Evolutionary conservation across 2,888 invertebrate species (phyloP).

Genomic region (Formica aserva): DNA sequence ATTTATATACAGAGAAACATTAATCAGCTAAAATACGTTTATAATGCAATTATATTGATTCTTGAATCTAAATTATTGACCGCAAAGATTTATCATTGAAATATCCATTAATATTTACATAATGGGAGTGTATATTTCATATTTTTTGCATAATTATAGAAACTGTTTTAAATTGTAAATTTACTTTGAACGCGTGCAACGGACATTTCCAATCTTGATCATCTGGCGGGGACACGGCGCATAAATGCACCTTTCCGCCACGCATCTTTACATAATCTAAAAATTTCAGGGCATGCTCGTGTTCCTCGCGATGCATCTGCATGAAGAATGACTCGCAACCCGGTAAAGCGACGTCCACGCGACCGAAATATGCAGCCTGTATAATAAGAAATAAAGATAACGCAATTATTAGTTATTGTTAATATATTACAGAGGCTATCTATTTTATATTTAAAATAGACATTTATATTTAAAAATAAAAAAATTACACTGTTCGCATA

Average conservation of each 20-base stretch:
- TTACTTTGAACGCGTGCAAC: conserved; percentile 84
- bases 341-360: conserved; percentile 85
- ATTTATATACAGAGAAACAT: not conserved
- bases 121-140: not conserved
- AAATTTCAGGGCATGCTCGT: conserved; percentile 85
- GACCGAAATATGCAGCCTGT: conserved; percentile 85
- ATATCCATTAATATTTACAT: not conserved
- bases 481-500: conserved; percentile 76
- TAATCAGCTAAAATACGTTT: not conserved
- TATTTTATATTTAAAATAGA: not conserved
- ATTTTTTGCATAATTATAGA: no score
- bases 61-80: not conserved
- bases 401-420: no score
- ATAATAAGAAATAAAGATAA: not conserved
- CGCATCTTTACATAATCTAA: conserved; percentile 86
- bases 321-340: conserved; percentile 85
- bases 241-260: conserved; percentile 85
- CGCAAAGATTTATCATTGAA: not conserved
- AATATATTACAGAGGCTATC: no score
- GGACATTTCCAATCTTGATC: conserved; percentile 85
- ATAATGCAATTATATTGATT: not conserved
- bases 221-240: conserved; percentile 78
- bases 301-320: conserved; percentile 87
- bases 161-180: conserved; percentile 50
- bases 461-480: not conserved